phyloP scores from a whole-genome alignment of 2,113 vertebrate species.

The Petrocephalus zakoni region DNA sequence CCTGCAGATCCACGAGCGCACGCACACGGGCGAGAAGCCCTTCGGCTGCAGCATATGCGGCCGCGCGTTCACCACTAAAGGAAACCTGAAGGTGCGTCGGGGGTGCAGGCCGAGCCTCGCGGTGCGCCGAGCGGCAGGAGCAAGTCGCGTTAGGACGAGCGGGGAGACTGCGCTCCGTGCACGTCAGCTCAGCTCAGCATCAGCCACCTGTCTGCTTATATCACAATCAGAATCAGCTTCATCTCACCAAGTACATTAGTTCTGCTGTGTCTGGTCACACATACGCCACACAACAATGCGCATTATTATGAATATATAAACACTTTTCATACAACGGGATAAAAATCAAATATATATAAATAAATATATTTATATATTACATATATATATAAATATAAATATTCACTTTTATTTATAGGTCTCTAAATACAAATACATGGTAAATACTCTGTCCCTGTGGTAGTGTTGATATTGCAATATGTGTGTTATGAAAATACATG shows the following conservation, averaged over 20 bases:
- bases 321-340: not conserved
- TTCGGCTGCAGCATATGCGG: conserved; percentile 98
- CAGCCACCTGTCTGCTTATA: not conserved
- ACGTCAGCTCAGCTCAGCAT: not conserved
- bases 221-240: not conserved
- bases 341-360: not conserved
- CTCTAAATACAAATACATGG: not conserved
- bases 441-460: not conserved
- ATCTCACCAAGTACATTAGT: not conserved
- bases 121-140: not conserved
- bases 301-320: not conserved
- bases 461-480: not conserved
- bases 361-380: not conserved
- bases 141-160: not conserved
- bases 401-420: not conserved
- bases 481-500: not conserved
- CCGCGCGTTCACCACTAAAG: conserved; percentile 98
- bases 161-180: not conserved
- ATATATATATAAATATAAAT: not conserved
- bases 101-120: not conserved
- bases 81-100: conserved; percentile 89
- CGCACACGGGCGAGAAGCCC: conserved; percentile 97
- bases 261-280: not conserved
- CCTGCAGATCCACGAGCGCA: conserved; percentile 98
- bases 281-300: not conserved